Base-by-base conservation (phyloP, 2,888 invertebrate species). In the Trissolcus japonicus region DNA sequence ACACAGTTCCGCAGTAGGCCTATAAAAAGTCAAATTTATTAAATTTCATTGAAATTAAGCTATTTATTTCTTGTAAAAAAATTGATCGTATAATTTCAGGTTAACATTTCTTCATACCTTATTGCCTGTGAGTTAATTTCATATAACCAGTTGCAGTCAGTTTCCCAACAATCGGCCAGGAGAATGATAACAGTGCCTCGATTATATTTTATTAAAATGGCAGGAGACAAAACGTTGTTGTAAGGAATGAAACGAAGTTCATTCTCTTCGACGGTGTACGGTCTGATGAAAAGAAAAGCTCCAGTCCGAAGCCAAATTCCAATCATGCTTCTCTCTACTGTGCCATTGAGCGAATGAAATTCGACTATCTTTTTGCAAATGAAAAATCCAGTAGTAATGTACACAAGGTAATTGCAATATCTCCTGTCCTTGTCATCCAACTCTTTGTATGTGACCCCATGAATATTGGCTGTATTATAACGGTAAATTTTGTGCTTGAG, bases 81-180 rank as follows among this genome's bases (percentile, higher is more conserved):
- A n/a, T n/a, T n/a, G n/a, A n/a, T n/a, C n/a, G n/a, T n/a, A n/a
- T n/a, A n/a, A n/a, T n/a, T n/a, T n/a, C n/a, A n/a, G n/a, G n/a
- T n/a, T n/a, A n/a, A n/a, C n/a, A n/a, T n/a, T n/a, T n/a, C n/a
- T n/a, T n/a, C n/a, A n/a, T n/a, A n/a, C n/a, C n/a, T n/a, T n/a
- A n/a, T n/a, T n/a, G n/a, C n/a, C n/a, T n/a, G n/a, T n/a, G n/a
- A n/a, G n/a, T n/a, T n/a, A n/a, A n/a, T n/a, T n/a, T n/a, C n/a
- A n/a, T n/a, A n/a, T n/a, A n/a, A n/a, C n/a, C n/a, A n/a, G n/a
- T n/a, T n/a, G n/a, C n/a, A 59, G 17, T 59, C 59, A 9, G 59
- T 59, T 59, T 59, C 59, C 46, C 46, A 59, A 25, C 59, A 59
- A 14, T 59, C 46, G 6, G 46, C 46, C 25, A 59, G 25, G 6